A percentile compares a stretch with the other conserved stretches of the same genome.
Conservation (phyloP, 2,888 invertebrate species). For the Campoplex nolae region DNA sequence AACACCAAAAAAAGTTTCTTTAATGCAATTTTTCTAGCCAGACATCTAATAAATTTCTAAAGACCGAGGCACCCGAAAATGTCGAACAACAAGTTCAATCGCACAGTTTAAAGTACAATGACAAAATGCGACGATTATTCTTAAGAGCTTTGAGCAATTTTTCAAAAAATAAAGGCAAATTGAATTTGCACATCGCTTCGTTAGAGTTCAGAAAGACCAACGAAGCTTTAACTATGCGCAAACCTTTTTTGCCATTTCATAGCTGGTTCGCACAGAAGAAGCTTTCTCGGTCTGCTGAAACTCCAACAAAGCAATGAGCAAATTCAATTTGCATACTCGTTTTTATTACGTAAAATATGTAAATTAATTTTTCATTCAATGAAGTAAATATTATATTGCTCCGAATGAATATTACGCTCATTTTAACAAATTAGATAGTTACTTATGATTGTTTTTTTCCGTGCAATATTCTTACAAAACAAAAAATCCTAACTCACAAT, state of each 20-base stretch:
- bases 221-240: constrained; percentile 5
- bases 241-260: constrained; percentile 4
- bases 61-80: background rate
- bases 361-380: constrained; percentile 15
- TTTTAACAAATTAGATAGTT: constrained; percentile 1
- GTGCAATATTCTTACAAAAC: background rate
- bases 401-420: constrained; percentile 6
- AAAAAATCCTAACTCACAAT: background rate
- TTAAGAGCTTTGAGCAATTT: constrained; percentile 1
- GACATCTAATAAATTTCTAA: background rate
- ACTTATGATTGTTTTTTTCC: background rate
- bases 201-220: constrained; percentile 6
- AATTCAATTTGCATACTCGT: constrained; percentile 20
- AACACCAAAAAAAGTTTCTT: constrained; percentile 34
- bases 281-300: constrained; percentile 13
- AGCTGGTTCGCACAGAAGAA: background rate
- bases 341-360: constrained; percentile 12
- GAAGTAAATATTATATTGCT: constrained; percentile 5
- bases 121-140: background rate
- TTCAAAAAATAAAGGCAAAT: background rate
- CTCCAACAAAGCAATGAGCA: constrained; percentile 14
- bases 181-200: constrained; percentile 17
- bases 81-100: background rate
- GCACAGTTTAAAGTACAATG: background rate
- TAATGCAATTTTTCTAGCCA: background rate